Evolutionary conservation across 2,113 vertebrate species (phyloP), one percentile per base, ranked within the genome.

Genomic region (Callipepla squamata): DNA sequence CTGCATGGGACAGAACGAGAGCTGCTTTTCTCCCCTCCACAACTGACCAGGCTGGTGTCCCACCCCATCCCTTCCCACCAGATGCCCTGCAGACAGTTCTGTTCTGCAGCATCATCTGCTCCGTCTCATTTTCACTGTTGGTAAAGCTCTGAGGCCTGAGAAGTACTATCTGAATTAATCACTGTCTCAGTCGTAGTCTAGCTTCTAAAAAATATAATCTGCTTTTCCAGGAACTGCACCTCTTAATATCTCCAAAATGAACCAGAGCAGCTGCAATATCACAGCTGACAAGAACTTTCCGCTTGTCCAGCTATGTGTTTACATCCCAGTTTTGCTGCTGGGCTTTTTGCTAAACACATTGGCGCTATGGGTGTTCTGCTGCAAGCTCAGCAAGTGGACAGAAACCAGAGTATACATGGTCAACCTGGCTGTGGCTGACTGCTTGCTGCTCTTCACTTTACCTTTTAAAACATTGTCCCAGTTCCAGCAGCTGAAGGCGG

Each of bases 361-460:
- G 81, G 97, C 97, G 0, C 73, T 98, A 63, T 97, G 97, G 94
- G 97, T 97, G 13, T 97, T 98, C 85, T 97, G 94, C 80, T 78
- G 72, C 63, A 97, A 88, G 82, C 86, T 97, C 18, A 11, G 13
- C 32, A 93, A 67, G n/a, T 98, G 97, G 97, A 98, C 97, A 1
- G 97, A 98, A 96, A 97, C 98, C 19, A 96, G 92, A 77, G 40
- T 98, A 22, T 98, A 98, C 85, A 97, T 98, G 97, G 93, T 88
- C 80, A 98, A 96, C 91, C 93, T 98, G 93, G 96, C 97, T 3
- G 18, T 48, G 58, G 96, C 98, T 5, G 98, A 98, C 96, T 96
- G 95, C 47, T 87, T 97, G 40, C 90, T 98, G 68, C 95, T 98
- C 40, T 92, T 97, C 19, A 90, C 85, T 47, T 74, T 98, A 79